These are phyloP conservation scores for Sebastes wilsoni DNA, from an alignment of 2,797 vertebrate genomes.

Conservation along the genomic window DNA sequence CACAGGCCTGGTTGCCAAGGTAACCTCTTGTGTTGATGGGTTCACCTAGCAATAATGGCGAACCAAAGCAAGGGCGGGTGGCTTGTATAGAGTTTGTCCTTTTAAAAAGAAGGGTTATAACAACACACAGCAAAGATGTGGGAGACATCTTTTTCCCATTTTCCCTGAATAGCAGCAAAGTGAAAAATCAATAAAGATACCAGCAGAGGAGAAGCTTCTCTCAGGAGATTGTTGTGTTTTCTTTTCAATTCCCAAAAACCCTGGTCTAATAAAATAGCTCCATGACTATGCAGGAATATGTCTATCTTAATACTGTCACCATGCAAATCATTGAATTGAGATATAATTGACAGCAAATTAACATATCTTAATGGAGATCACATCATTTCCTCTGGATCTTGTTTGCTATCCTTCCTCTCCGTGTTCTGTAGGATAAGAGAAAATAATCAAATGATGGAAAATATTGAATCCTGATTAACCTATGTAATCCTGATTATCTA, in stretches of 20 bases:
- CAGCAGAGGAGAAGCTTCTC: constrained; percentile 45
- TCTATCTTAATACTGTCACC: neutral
- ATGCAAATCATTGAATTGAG: neutral
- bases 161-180: constrained; percentile 58
- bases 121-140: constrained; percentile 19
- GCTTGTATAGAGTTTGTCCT: neutral
- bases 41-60: constrained; percentile 64
- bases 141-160: constrained; percentile 47
- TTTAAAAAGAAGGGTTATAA: constrained; percentile 23
- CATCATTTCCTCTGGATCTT: neutral
- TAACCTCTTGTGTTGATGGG: constrained; percentile 77
- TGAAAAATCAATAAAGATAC: constrained; percentile 65
- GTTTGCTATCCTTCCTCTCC: neutral
- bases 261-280: neutral
- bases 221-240: constrained; percentile 29
- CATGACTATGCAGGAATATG: neutral
- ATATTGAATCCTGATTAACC: neutral
- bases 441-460: neutral
- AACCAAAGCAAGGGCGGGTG: neutral
- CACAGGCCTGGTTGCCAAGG: constrained; percentile 78
- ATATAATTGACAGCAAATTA: neutral
- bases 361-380: neutral
- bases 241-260: constrained; percentile 26
- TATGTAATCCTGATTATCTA: neutral
- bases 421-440: neutral